Conservation (phyloP, 2,797 vertebrate species). For the Enteromius paludinosus region DNA sequence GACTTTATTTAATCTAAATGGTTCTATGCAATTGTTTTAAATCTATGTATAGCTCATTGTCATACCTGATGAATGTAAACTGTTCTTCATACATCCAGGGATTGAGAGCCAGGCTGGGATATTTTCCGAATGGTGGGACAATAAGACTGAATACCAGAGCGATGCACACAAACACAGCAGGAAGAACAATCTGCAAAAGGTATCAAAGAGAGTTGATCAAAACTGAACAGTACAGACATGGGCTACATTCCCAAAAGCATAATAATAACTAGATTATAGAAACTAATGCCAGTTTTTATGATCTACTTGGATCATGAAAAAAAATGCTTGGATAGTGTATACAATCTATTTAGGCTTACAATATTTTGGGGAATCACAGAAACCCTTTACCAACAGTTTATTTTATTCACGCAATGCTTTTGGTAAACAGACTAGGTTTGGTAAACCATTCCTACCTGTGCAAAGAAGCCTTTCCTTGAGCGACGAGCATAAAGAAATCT, state of each 20-base stretch:
- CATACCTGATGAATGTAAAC: conserved; percentile 93
- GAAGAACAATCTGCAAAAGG: conserved; percentile 90
- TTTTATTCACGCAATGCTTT: neutral
- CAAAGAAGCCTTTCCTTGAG: conserved; percentile 96
- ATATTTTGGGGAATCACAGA: neutral
- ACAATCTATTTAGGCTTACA: neutral
- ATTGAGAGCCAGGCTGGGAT: conserved; percentile 91
- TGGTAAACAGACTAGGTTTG: neutral
- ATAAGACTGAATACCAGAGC: conserved; percentile 97
- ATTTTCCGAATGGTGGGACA: conserved; percentile 97
- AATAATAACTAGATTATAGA: neutral
- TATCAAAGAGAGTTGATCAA: conserved; percentile 17
- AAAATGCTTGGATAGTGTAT: neutral
- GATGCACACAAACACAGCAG: conserved; percentile 97
- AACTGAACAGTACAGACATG: neutral
- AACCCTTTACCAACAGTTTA: neutral
- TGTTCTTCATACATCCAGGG: conserved; percentile 97
- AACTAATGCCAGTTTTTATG: neutral
- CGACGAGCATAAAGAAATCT: conserved; percentile 92
- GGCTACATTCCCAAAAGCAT: neutral
- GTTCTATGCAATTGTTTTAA: neutral
- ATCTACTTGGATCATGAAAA: neutral
- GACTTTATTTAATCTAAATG: neutral
- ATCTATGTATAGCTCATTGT: neutral
- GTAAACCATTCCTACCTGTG: conserved; percentile 82